Evolutionary conservation across 2,888 invertebrate genomes (phyloP), one percentile per base, ranked within the genome.

Genomic region (Plemyria rubiginata): DNA sequence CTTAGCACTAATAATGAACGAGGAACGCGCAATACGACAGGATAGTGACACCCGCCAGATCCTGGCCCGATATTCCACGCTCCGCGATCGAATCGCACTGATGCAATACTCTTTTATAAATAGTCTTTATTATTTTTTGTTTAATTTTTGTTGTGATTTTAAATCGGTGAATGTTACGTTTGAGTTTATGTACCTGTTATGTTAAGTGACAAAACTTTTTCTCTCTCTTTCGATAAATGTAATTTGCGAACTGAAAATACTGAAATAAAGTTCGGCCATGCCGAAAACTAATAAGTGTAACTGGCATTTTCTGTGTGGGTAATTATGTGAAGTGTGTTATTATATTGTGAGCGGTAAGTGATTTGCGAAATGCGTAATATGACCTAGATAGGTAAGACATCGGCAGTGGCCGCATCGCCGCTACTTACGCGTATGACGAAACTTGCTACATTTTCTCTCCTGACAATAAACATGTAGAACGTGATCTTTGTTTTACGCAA

Each of bases 171-270:
- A 75, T 85, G 89, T 89, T 90, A 87, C 79, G 86, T 83, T 88
- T 85, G 92, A 92, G 91, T 92, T 91, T 82, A 90, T 89, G 92
- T 92, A 92, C 92, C 92, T 92, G 92, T 91, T 92, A 89, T 80
- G 82, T 85, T 83, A 87, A 80, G 81, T 80, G 63, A 58, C 64
- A 56, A 66, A 67, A 65, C 76, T 75, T 66, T 22, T 62, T 55
- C 54, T 61, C 57, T 64, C 55, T 61, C 61, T 54, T 49, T 67
- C 59, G 77, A 63, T 72, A 71, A 71, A 73, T 76, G 68, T 75
- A 72, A 68, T 53, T 70, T 74, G 72, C 74, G 76, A 79, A 79
- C 75, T 79, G 82, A 66, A 85, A 82, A 76, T 79, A 79, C 75
- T 79, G 82, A 66, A 85, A 82, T 80, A 81, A 86, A 83, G 70